phyloP scores from a whole-genome alignment of 2,113 vertebrate species.

The Oncorhynchus mykiss region DNA sequence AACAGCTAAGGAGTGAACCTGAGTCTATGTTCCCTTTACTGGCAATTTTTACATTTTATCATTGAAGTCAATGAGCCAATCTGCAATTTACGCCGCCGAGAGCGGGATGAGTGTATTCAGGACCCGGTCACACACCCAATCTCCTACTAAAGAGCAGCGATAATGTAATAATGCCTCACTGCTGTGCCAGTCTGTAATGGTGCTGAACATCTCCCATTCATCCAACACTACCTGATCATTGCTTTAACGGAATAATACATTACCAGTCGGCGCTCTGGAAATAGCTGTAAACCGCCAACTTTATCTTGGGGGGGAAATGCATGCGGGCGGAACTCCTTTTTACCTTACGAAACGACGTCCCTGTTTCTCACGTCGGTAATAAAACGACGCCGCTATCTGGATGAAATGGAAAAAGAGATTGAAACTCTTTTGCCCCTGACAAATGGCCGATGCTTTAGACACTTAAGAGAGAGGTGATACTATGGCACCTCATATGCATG shows the following conservation, averaged over 20 bases:
- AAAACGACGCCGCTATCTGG: slow-evolving; percentile 69
- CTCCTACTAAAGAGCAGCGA: slow-evolving; percentile 91
- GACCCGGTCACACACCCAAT: slow-evolving; percentile 91
- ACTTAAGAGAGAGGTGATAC: slow-evolving; percentile 20
- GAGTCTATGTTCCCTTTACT: slow-evolving; percentile 85
- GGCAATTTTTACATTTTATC: slow-evolving; percentile 95
- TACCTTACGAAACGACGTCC: slow-evolving; percentile 68
- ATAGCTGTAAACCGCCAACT: slow-evolving; percentile 78
- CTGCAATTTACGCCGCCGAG: slow-evolving; percentile 90
- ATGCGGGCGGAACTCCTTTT: slow-evolving; percentile 56
- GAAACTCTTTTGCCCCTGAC: slow-evolving; percentile 63
- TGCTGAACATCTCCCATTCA: slow-evolving; percentile 92
- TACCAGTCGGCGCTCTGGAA: slow-evolving; percentile 69
- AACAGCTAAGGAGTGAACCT: slow-evolving; percentile 82
- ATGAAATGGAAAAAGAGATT: slow-evolving; percentile 75
- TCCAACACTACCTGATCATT: slow-evolving; percentile 90
- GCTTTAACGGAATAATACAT: slow-evolving; percentile 88
- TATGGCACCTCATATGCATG: slow-evolving; percentile 49
- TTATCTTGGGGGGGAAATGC: slow-evolving; percentile 70
- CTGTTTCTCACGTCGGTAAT: slow-evolving; percentile 64
- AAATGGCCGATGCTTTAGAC: slow-evolving; percentile 52
- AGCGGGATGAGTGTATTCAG: slow-evolving; percentile 93
- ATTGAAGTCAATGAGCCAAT: slow-evolving; percentile 96
- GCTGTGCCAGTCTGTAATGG: slow-evolving; percentile 92
- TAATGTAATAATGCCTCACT: slow-evolving; percentile 94